Evolutionary conservation across 2,797 vertebrate species (phyloP).

Genomic region (Fistularia tabacaria): DNA sequence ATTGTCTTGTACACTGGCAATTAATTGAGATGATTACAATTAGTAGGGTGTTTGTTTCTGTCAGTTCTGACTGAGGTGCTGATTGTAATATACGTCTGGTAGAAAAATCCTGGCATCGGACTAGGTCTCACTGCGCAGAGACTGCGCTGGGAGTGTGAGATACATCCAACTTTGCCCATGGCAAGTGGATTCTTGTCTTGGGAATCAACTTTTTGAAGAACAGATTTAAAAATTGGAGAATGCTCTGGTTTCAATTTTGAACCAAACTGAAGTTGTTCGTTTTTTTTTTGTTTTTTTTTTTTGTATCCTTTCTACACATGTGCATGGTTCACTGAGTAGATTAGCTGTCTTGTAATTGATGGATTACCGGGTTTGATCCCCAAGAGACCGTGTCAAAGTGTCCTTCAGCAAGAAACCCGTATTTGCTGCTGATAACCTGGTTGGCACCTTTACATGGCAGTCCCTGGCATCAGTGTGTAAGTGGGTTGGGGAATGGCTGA

Average conservation of each 20-base stretch:
- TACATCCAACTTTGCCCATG: neutral
- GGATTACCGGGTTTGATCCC: too few species aligned
- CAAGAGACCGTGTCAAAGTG: too few species aligned
- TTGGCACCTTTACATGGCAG: too few species aligned
- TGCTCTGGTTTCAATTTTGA: constrained; percentile 8
- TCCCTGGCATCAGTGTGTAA: too few species aligned
- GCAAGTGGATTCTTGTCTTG: constrained; percentile 34
- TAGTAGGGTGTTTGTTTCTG: constrained; percentile 50
- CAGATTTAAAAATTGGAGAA: constrained; percentile 27
- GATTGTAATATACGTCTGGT: constrained; percentile 38
- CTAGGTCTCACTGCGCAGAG: too few species aligned
- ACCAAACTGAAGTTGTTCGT: constrained; percentile 8
- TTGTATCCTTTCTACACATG: neutral
- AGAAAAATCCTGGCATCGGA: constrained; percentile 27
- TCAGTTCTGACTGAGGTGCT: constrained; percentile 50
- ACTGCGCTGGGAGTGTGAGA: constrained; percentile 25
- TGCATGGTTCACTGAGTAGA: too few species aligned
- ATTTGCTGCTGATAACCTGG: too few species aligned
- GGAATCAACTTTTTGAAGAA: constrained; percentile 36
- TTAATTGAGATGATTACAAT: constrained; percentile 66
- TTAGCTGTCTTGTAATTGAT: too few species aligned
- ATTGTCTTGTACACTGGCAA: constrained; percentile 42
- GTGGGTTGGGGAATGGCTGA: too few species aligned
- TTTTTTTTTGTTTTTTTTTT: neutral
- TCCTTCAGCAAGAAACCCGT: too few species aligned